Base-by-base conservation (phyloP, 2,113 vertebrate genomes). In the Sarotherodon lohbergeri region DNA sequence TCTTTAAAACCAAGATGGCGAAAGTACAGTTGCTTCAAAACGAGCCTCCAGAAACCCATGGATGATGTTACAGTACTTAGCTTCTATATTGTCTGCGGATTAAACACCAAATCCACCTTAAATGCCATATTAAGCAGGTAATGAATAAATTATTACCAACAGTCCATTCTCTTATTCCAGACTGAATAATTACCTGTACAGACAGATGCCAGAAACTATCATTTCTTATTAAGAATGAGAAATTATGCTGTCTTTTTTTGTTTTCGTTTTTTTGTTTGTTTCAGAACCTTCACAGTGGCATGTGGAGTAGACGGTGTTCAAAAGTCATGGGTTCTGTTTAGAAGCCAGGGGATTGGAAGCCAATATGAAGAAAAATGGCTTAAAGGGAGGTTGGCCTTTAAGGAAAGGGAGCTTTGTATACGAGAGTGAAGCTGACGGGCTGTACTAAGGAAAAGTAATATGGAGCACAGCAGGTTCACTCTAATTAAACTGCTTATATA, bases 41-140 rank as follows among this genome's bases (percentile, higher is more conserved):
- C 6, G 3, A 12, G 6, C 34, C 63, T 41, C 34, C 34, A 41
- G 63, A 68, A 68, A 68, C 63, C 34, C 19, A 11, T 39, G 63
- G 6, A 41, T 41, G 19, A 68, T 13, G 34, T 41, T 22, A 41
- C 0, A 4, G 61, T 39, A 0, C 19, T n/a, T 2, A 0, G 61
- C n/a, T 68, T 68, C n/a, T 41, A 14, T 14, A 39, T 41, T 24
- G 11, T 41, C 4, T 68, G 63, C 0, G 0, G 11, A 41, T 68
- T 41, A 68, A 68, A 68, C 63, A 8, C 4, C 0, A 68, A 22
- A 9, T 41, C 36, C 63, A 1, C 12, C 63, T 71, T 71, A 24
- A 41, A 71, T 71, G 3, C 3, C 7, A 27, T 68, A 24, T 43
- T 43, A 71, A 71, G 39, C 1, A 73, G 66, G 0, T 27, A 73